These are phyloP conservation scores for Ericerus pela DNA, from an alignment of 1,140 invertebrate genomes.

Conservation along the genomic window DNA sequence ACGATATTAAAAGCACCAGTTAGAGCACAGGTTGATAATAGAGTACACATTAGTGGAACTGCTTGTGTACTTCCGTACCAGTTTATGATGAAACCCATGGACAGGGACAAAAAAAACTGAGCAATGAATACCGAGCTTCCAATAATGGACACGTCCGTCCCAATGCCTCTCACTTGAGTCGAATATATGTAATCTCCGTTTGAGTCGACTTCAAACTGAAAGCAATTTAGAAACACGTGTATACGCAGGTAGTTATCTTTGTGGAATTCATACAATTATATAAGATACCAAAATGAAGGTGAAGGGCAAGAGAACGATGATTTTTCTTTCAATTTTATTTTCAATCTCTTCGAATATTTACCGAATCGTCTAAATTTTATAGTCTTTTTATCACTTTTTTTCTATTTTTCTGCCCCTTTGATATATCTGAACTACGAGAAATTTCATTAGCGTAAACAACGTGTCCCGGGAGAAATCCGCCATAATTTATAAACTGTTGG, in stretches of 20 bases:
- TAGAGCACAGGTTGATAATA: constrained; percentile 67
- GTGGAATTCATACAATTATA: too few species aligned
- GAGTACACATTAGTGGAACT: constrained; percentile 64
- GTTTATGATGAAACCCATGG: constrained; percentile 71
- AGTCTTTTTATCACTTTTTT: too few species aligned
- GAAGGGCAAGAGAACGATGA: too few species aligned
- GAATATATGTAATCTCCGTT: constrained; percentile 36
- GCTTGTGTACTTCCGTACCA: constrained; percentile 65
- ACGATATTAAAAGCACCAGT: constrained; percentile 72
- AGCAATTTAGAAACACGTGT: constrained; percentile 8
- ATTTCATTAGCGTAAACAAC: too few species aligned
- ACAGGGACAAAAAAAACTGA: constrained; percentile 74
- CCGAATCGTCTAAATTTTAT: too few species aligned
- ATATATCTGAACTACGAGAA: too few species aligned
- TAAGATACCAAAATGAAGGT: too few species aligned
- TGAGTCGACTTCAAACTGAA: constrained; percentile 46
- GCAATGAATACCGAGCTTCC: constrained; percentile 91
- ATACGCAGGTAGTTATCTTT: not conserved
- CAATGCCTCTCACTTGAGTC: constrained; percentile 58
- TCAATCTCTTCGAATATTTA: too few species aligned
- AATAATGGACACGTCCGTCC: constrained; percentile 84
- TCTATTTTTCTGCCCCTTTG: too few species aligned
- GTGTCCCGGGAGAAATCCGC: too few species aligned
- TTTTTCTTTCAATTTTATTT: too few species aligned
- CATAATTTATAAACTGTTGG: too few species aligned